Evolutionary conservation across 2,888 invertebrate species (phyloP), one percentile per base, ranked within the genome.

Genomic region (Chymomyza procnemis): DNA sequence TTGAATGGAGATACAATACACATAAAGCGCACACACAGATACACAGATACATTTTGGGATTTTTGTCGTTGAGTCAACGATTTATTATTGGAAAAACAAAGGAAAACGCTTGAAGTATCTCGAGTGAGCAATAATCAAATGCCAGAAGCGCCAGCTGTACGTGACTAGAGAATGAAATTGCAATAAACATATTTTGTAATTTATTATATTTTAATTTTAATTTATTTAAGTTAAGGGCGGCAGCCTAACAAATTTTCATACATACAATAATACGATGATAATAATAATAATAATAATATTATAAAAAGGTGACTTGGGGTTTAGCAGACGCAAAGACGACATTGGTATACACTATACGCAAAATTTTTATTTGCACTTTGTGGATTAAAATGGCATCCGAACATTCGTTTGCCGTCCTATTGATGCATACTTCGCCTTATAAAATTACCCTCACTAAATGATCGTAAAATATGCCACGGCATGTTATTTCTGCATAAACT

Each of bases 201-300:
- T 79, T 81, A 80, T 84, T 79, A 79, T 70, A 64, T 64, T 79
- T 80, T 74, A 81, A 84, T 80, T 80, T 79, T 67, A 81, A 83
- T 80, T 80, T 84, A 76, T 84, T 76, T 72, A 48, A 64, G 67
- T 52, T 16, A 8, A 58, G 16, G 55, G 46, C 55, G 55, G 46
- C 55, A 54, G 26, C 6, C 26, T 5, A 26, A 26, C 26, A 26
- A 26, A 26, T 26, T 26, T 26, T 26, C 3, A 26, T 26, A 2
- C 26, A 26, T 26, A 5, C 26, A 26, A 6, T 26, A 26, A 26
- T 6, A 26, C 26, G 1, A 26, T 26, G 8, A 26, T 26, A 26
- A 26, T 26, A 26, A 26, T 26, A 26, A 3, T 22, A 22, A 26
- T 26, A 26, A 41, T 67, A 19, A 60, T 34, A 48, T n/a, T 59